Evolutionary conservation across 1,140 invertebrate species (phyloP).

Genomic region (Drosophila aff.): DNA sequence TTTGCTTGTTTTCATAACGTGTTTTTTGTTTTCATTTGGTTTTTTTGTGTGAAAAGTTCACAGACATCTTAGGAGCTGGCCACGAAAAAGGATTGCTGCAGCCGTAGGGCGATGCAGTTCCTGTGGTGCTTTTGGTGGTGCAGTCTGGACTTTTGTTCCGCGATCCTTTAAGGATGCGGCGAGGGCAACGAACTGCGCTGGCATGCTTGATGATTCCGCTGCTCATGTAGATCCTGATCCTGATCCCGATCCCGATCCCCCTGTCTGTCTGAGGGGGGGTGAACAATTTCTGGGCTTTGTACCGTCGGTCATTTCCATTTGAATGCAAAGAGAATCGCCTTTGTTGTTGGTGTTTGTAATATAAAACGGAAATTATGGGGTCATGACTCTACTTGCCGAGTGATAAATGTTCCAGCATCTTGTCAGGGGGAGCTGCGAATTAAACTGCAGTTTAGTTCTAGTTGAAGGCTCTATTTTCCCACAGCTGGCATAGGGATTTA

Average conservation of each 20-base stretch:
- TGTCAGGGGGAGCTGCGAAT: constrained; percentile 15
- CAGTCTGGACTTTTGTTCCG: constrained; percentile 63
- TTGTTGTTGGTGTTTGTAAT: constrained; percentile 46
- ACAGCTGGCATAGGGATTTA: constrained; percentile 35
- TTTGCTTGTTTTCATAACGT: constrained; percentile 55
- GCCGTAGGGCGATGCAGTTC: constrained; percentile 40
- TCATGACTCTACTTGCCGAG: constrained; percentile 68
- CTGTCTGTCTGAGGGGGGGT: constrained; percentile 47
- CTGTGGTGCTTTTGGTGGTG: constrained; percentile 45
- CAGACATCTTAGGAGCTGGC: constrained; percentile 57
- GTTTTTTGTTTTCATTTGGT: constrained; percentile 44
- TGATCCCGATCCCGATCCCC: constrained; percentile 3
- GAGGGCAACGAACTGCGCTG: constrained; percentile 74
- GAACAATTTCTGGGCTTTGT: constrained; percentile 36
- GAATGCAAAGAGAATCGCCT: constrained; percentile 39
- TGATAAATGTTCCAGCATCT: constrained; percentile 42
- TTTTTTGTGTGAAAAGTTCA: constrained; percentile 71
- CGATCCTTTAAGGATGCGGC: constrained; percentile 51
- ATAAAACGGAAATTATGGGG: constrained; percentile 58
- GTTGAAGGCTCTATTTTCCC: constrained; percentile 48
- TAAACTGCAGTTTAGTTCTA: constrained; percentile 6
- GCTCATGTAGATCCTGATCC: constrained; percentile 27
- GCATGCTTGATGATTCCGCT: constrained; percentile 35
- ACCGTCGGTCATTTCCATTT: constrained; percentile 54
- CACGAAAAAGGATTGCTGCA: constrained; percentile 43